Base-by-base conservation (phyloP, 2,113 vertebrate species). In the Apodemus sylvaticus region DNA sequence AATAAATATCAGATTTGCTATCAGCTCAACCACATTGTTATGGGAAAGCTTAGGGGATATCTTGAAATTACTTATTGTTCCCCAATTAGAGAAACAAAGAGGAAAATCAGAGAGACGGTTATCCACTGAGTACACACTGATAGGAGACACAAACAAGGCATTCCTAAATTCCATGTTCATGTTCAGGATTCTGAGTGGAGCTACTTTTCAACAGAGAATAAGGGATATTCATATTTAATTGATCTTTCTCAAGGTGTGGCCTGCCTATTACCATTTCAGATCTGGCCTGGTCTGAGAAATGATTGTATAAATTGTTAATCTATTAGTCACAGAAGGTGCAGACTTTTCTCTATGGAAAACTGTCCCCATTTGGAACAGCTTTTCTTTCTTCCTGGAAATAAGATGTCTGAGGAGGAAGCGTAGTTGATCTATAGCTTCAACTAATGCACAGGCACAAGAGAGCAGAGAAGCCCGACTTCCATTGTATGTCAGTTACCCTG, bases 401-500 rank as follows among this genome's bases (percentile, higher is more conserved):
- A 81, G 31, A 34, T 55, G 17, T 17, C 78, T 55, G 6, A 85
- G 36, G 39, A 64, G 10, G 24, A 45, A 45, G 45, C 22, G 62
- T 7, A 22, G 36, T 34, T 11, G 60, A 34, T 34, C 83, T 86
- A 48, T 3, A 11, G 2, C 17, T 36, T 22, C 17, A 36, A 16
- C 17, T 34, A 66, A 48, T 48, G 6, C 5, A 48, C 17, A 12
- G 17, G 8, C 7, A 77, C 10, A 45, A 3, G 60, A 34, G 29
- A 12, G 1, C 14, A 86, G 60, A 45, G 39, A 64, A 10, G 7
- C 0, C 2, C 9, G 29, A 0, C 4, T 11, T 66, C 12, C 14
- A 12, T 13, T 17, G 6, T 34, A 16, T 10, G 20, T 10, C 19
- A 45, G 60, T 11, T 34, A 20, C 16, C 60, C 1, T 66, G 53